Evolutionary conservation across 64 coral and sea anemone genomes (phyloP).

Genomic region (Stichodactyla helianthus): DNA sequence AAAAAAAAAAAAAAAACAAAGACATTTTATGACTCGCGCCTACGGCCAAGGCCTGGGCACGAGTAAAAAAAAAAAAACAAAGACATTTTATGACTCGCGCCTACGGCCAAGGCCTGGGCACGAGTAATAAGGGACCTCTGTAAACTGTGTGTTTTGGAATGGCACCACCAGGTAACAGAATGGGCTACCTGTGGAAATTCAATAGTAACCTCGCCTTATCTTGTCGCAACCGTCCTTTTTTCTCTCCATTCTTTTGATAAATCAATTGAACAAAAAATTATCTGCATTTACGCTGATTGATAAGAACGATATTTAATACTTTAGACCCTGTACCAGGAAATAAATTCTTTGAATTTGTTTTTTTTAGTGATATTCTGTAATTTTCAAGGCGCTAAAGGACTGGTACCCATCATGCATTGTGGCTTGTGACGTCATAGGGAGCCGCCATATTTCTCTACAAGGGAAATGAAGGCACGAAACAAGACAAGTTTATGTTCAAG

Average conservation of each 20-base stretch:
- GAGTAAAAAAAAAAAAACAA: no score
- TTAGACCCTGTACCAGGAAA: no score
- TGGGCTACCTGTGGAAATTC: not conserved
- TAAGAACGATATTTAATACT: no score
- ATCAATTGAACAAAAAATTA: not conserved
- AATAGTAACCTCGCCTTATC: conserved; percentile 10
- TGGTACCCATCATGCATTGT: conserved; percentile 12
- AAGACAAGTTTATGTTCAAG: not conserved
- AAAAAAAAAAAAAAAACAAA: no score
- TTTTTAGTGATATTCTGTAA: not conserved
- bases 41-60: no score
- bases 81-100: no score
- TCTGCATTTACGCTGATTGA: no score
- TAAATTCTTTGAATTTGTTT: not conserved
- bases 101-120: no score
- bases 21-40: no score
- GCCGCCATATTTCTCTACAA: conserved; percentile 20
- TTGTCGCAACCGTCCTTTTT: not conserved
- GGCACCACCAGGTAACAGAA: no score
- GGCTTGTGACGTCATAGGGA: conserved; percentile 15
- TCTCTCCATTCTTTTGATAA: not conserved
- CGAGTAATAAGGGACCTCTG: no score
- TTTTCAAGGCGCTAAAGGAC: not conserved
- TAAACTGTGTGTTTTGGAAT: no score
- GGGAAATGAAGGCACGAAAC: conserved; percentile 29